phyloP scores from a whole-genome alignment of 2,113 vertebrate species.

The Melanerpes formicivorus region DNA sequence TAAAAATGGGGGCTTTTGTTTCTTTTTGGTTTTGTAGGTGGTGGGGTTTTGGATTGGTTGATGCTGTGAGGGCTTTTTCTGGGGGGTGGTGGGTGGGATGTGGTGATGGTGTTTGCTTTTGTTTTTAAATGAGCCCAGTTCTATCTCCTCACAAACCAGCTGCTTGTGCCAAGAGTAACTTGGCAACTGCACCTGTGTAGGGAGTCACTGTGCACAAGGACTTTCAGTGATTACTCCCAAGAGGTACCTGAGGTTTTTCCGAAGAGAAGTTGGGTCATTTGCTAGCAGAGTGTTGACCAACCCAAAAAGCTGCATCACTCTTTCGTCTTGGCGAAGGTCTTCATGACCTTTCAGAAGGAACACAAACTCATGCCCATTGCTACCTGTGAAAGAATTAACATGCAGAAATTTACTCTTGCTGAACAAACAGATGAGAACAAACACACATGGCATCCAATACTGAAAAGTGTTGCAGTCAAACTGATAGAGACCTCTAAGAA shows the following conservation, averaged over 20 bases:
- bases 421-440: not conserved
- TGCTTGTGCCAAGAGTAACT: not conserved
- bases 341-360: slow-evolving; percentile 98
- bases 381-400: slow-evolving; percentile 79
- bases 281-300: slow-evolving; percentile 96
- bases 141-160: not conserved
- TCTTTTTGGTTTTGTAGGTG: not conserved
- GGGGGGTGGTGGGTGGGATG: too few species aligned
- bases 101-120: not conserved
- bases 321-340: slow-evolving; percentile 95
- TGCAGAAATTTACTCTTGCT: not conserved
- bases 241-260: slow-evolving; percentile 94
- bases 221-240: not conserved
- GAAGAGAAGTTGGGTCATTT: slow-evolving; percentile 96
- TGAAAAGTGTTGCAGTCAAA: not conserved
- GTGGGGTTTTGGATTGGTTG: too few species aligned
- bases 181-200: not conserved
- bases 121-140: not conserved
- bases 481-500: not conserved
- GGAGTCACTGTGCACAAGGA: not conserved
- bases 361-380: slow-evolving; percentile 98
- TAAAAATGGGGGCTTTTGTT: not conserved
- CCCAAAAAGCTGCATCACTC: slow-evolving; percentile 98
- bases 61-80: too few species aligned
- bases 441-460: not conserved